Evolutionary conservation across 1,140 invertebrate species (phyloP).

Genomic region (Nylanderia fulva): DNA sequence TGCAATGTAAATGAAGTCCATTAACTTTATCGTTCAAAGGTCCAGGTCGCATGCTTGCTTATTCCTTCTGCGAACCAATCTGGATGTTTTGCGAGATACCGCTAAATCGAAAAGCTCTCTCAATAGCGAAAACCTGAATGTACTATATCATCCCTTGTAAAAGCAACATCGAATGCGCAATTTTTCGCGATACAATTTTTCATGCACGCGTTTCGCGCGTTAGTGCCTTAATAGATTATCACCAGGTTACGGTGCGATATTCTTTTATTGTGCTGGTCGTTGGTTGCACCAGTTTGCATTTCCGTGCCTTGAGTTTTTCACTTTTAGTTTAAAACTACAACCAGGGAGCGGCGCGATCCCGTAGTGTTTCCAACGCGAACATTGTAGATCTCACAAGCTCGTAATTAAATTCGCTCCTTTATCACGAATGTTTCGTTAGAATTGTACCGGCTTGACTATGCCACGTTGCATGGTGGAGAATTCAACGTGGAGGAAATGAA

Average conservation of each 20-base stretch:
- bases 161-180: constrained; percentile 2
- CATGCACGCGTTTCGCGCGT: constrained; percentile 35
- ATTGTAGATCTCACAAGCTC: constrained; percentile 49
- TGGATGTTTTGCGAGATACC: constrained; percentile 78
- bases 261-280: constrained; percentile 5
- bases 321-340: constrained; percentile 40
- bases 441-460: constrained; percentile 31
- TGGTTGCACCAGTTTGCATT: not conserved
- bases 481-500: constrained; percentile 49
- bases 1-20: constrained; percentile 75
- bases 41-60: constrained; percentile 28
- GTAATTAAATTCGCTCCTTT: constrained; percentile 56
- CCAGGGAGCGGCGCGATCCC: not conserved
- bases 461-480: constrained; percentile 19
- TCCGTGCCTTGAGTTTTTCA: constrained; percentile 22
- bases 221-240: constrained; percentile 39
- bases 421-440: constrained; percentile 58
- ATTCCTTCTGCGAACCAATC: constrained; percentile 46
- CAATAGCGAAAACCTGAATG: not conserved
- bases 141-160: not conserved
- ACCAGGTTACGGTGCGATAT: not conserved
- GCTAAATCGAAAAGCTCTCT: constrained; percentile 71
- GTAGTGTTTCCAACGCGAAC: constrained; percentile 14
- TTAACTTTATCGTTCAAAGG: constrained; percentile 72
- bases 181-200: constrained; percentile 24